Percentiles rank a stretch among this genome's conserved stretches.
These are phyloP conservation scores for Sitta carolinensis DNA, from an alignment of 2,797 vertebrate genomes.

Conservation along the genomic window DNA sequence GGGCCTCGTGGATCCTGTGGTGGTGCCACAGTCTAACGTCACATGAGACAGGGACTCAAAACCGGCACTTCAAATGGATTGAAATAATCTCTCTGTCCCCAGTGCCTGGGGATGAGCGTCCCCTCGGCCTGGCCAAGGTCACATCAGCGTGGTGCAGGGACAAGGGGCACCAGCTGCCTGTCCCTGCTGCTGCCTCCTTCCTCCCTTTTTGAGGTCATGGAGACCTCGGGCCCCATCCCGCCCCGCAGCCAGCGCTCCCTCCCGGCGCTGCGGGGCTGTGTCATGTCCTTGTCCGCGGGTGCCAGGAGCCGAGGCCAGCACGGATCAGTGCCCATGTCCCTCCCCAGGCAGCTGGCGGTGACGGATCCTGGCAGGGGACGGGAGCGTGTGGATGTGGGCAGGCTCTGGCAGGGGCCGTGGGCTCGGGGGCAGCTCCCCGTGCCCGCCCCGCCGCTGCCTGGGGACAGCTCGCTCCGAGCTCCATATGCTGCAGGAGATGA, in stretches of 20 bases:
- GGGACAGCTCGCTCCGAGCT: background rate
- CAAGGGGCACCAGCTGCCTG: background rate
- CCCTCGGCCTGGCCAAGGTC: accelerated
- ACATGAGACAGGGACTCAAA: accelerated
- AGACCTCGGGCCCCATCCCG: background rate
- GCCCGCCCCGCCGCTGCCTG: background rate
- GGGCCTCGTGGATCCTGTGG: background rate
- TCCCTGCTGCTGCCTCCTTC: accelerated
- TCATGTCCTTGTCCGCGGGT: background rate
- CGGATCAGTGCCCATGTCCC: background rate
- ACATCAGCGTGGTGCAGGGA: accelerated
- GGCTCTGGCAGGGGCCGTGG: background rate
- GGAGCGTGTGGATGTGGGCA: background rate
- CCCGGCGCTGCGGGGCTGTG: background rate
- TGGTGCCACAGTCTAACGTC: background rate
- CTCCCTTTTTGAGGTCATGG: accelerated
- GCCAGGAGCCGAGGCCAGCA: background rate
- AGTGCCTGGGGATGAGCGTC: accelerated
- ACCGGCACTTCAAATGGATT: background rate
- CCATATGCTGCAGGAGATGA: background rate
- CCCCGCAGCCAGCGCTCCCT: accelerated
- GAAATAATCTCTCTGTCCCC: background rate
- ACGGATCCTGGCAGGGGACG: background rate
- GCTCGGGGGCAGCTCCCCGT: background rate
- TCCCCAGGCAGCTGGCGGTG: background rate